Evolutionary conservation across 2,797 vertebrate genomes (phyloP).

Genomic region (Ciconia nigra): DNA sequence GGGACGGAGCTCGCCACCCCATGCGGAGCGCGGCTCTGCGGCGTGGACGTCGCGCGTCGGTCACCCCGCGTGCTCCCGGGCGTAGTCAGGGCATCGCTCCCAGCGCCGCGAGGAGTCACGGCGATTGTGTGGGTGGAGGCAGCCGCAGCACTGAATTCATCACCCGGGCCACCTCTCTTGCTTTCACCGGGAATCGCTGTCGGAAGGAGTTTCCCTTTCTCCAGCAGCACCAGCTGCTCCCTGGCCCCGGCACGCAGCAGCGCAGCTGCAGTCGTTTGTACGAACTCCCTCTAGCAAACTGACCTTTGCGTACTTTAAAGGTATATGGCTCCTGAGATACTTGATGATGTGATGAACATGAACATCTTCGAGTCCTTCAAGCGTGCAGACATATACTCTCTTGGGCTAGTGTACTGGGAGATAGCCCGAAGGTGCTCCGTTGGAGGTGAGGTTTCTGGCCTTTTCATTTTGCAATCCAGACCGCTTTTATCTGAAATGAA

Average conservation of each 20-base stretch:
- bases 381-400: conserved; percentile 91
- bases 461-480: neutral
- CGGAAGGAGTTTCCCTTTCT: neutral
- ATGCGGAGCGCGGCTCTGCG: accelerated
- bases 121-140: accelerated
- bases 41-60: accelerated
- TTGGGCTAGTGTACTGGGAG: conserved; percentile 97
- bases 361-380: conserved; percentile 95
- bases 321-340: conserved; percentile 98
- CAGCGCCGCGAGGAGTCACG: accelerated
- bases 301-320: conserved; percentile 68
- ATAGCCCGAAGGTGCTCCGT: conserved; percentile 89
- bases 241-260: accelerated
- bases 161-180: neutral
- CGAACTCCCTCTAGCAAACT: neutral
- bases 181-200: accelerated
- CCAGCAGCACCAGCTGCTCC: neutral
- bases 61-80: accelerated
- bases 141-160: no score
- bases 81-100: neutral
- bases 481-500: neutral
- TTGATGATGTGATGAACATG: conserved; percentile 91
- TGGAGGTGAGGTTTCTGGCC: conserved; percentile 79
- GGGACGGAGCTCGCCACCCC: no score
- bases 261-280: accelerated